These are phyloP conservation scores for Opisthocomus hoazin DNA, from an alignment of 2,113 vertebrate species.

Conservation along the genomic window DNA sequence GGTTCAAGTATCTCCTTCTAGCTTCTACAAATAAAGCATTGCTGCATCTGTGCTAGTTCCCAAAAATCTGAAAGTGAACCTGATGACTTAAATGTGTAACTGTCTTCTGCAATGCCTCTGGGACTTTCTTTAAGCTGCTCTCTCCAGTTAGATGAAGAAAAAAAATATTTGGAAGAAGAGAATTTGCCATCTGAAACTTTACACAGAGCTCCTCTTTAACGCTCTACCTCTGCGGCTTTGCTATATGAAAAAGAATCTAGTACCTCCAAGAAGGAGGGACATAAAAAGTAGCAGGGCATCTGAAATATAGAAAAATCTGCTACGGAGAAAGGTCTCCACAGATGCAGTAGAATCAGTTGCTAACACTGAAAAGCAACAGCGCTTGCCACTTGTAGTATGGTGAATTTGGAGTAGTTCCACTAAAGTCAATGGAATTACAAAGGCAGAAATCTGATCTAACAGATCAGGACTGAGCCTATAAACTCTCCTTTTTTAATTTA, in stretches of 20 bases:
- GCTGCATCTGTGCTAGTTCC: not conserved
- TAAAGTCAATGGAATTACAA: not conserved
- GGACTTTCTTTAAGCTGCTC: not conserved
- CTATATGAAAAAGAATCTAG: not conserved
- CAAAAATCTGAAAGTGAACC: not conserved
- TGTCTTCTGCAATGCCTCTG: not conserved
- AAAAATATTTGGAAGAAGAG: not conserved
- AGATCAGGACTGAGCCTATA: not conserved
- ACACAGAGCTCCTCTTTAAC: not conserved
- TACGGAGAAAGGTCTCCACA: not conserved
- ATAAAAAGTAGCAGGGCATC: not conserved
- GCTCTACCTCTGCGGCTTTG: not conserved
- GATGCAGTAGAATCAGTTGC: not conserved
- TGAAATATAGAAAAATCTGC: not conserved
- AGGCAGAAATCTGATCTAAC: not conserved
- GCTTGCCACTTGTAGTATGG: not conserved
- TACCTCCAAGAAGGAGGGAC: not conserved
- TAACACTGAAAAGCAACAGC: not conserved
- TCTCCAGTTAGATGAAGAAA: not conserved
- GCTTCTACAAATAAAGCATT: not conserved
- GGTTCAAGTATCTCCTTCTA: not conserved
- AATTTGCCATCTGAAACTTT: not conserved
- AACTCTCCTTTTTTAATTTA: constrained; percentile 2
- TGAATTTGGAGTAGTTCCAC: not conserved
- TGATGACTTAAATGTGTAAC: not conserved